phyloP scores from a whole-genome alignment of 2,888 invertebrate genomes.

The Mimumesa dahlbomi region DNA sequence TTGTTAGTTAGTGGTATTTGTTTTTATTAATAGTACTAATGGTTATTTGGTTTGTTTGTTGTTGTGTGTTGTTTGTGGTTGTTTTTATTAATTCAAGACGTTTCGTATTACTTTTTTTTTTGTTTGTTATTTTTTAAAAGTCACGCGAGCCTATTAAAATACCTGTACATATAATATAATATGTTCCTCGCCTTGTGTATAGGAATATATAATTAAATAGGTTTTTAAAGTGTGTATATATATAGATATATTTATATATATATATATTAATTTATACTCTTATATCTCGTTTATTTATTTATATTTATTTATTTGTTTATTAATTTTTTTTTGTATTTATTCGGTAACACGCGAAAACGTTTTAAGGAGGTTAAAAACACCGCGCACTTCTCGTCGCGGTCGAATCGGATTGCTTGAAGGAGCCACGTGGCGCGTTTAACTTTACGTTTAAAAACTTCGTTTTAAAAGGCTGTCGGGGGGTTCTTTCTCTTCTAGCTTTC shows the following conservation, averaged over 20 bases:
- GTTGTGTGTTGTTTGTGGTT: too few relatives aligned
- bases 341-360: slow-evolving; percentile 34
- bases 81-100: too few relatives aligned
- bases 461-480: slow-evolving; percentile 1
- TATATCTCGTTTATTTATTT: slow-evolving; percentile 34
- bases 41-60: too few relatives aligned
- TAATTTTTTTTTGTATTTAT: slow-evolving; percentile 36
- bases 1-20: too few relatives aligned
- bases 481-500: neutral
- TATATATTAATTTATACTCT: slow-evolving; percentile 40
- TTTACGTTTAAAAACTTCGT: slow-evolving; percentile 17
- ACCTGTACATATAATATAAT: slow-evolving; percentile 68
- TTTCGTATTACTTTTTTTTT: slow-evolving; percentile 8
- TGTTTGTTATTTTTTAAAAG: slow-evolving; percentile 16
- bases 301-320: slow-evolving; percentile 53
- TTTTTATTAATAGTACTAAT: too few relatives aligned
- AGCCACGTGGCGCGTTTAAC: slow-evolving; percentile 51
- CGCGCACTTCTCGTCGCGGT: slow-evolving; percentile 41
- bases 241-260: slow-evolving; percentile 47
- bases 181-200: slow-evolving; percentile 65
- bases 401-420: slow-evolving; percentile 56
- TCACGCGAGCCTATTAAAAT: slow-evolving; percentile 59
- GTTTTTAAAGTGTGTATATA: slow-evolving; percentile 57
- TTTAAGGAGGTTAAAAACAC: slow-evolving; percentile 52
- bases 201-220: slow-evolving; percentile 66